These are phyloP conservation scores for Aplocera efformata DNA, from an alignment of 2,888 invertebrate genomes.

Conservation along the genomic window DNA sequence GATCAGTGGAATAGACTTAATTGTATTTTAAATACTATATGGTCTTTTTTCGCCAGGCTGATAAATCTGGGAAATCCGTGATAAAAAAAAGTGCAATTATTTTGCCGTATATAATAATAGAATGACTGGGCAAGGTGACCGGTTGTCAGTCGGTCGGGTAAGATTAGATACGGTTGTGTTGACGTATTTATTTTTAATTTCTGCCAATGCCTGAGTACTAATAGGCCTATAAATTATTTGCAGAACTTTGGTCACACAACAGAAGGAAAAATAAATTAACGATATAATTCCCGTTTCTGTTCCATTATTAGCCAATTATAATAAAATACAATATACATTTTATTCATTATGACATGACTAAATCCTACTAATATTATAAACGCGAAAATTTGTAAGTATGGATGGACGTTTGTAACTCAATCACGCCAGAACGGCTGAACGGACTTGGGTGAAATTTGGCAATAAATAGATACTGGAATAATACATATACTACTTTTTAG, in stretches of 20 bases:
- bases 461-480: too few relatives aligned
- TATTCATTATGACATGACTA: background rate
- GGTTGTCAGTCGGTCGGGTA: conserved; percentile 4
- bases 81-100: conserved; percentile 15
- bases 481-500: too few relatives aligned
- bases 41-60: background rate
- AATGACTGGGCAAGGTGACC: conserved; percentile 22
- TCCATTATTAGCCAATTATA: conserved; percentile 8
- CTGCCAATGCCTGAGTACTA: background rate
- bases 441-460: too few relatives aligned
- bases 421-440: too few relatives aligned
- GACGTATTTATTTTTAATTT: conserved; percentile 6
- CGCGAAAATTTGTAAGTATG: too few relatives aligned
- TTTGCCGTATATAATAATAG: conserved; percentile 14
- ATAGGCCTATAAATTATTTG: too few relatives aligned
- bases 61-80: conserved; percentile 5
- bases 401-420: too few relatives aligned
- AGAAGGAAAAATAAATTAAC: background rate
- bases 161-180: conserved; percentile 6
- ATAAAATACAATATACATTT: too few relatives aligned
- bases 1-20: too few relatives aligned
- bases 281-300: background rate
- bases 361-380: too few relatives aligned
- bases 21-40: too few relatives aligned
- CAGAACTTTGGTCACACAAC: background rate